These are phyloP conservation scores for Gastracanthus pulcherrimus DNA, from an alignment of 2,888 invertebrate genomes.

Conservation along the genomic window DNA sequence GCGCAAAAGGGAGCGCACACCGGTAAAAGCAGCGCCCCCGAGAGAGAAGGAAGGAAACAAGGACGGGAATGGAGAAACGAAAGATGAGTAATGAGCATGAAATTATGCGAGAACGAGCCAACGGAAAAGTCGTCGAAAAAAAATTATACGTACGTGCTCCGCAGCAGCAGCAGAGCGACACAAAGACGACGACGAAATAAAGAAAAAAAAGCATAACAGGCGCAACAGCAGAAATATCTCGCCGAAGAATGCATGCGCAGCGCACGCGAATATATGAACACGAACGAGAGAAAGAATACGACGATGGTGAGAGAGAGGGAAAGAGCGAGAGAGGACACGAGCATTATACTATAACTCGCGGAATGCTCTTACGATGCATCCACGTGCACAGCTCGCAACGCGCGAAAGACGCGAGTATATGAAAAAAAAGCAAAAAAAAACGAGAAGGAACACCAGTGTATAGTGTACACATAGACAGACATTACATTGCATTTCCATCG, in stretches of 20 bases:
- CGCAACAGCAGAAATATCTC: not conserved
- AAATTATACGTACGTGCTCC: not conserved
- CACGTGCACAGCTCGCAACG: not conserved
- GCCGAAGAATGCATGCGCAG: constrained; percentile 19
- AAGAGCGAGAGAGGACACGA: too few relatives aligned
- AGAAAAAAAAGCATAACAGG: not conserved
- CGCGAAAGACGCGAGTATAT: not conserved
- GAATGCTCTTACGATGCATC: constrained; percentile 30
- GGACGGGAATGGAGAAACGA: not conserved
- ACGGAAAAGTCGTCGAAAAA: not conserved
- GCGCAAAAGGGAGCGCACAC: too few relatives aligned
- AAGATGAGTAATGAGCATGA: constrained; percentile 48
- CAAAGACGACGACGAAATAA: too few relatives aligned
- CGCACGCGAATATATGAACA: not conserved
- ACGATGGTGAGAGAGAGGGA: too few relatives aligned
- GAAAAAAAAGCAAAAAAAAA: too few relatives aligned
- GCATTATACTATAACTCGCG: too few relatives aligned
- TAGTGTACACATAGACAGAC: too few relatives aligned
- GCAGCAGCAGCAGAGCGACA: not conserved
- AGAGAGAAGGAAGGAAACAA: too few relatives aligned
- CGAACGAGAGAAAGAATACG: not conserved
- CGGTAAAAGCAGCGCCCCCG: not conserved
- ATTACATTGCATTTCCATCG: too few relatives aligned
- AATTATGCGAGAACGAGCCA: constrained; percentile 17
- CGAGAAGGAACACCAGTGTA: too few relatives aligned